phyloP scores from a whole-genome alignment of 1,140 invertebrate genomes.

The Drosophila kohkoa region DNA sequence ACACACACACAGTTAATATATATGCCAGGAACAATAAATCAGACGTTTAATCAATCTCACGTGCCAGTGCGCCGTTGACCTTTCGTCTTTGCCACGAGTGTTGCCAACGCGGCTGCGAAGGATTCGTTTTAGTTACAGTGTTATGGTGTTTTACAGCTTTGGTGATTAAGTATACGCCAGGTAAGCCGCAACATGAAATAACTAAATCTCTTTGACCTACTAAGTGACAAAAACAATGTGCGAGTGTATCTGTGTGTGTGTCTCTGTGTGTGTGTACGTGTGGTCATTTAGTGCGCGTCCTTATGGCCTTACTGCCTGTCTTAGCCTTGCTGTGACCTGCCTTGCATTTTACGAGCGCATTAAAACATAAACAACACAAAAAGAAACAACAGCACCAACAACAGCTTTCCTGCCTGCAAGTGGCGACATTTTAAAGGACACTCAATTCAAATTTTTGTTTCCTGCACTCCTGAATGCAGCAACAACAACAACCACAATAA shows the following conservation, averaged over 20 bases:
- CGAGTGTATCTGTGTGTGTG: not conserved
- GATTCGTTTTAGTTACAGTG: slow-evolving; percentile 27
- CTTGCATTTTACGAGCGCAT: slow-evolving; percentile 74
- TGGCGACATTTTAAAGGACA: slow-evolving; percentile 41
- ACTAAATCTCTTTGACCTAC: slow-evolving; percentile 64
- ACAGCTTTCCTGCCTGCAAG: slow-evolving; percentile 29
- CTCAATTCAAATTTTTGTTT: slow-evolving; percentile 63
- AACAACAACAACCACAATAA: too few relatives aligned
- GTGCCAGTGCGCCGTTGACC: slow-evolving; percentile 58
- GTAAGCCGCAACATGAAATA: slow-evolving; percentile 57
- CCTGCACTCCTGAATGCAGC: slow-evolving; percentile 3
- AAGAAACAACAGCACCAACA: too few relatives aligned
- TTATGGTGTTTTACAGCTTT: slow-evolving; percentile 34
- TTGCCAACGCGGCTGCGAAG: not conserved
- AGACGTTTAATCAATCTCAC: slow-evolving; percentile 75
- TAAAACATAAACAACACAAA: slow-evolving; percentile 66
- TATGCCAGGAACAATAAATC: slow-evolving; percentile 59
- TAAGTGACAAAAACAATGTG: slow-evolving; percentile 28
- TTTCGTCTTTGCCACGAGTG: slow-evolving; percentile 38
- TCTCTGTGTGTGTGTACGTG: slow-evolving; percentile 31
- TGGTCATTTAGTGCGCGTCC: slow-evolving; percentile 37
- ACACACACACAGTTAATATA: not conserved
- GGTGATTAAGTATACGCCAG: slow-evolving; percentile 73
- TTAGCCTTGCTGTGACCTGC: slow-evolving; percentile 30
- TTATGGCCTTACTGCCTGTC: slow-evolving; percentile 1